Conservation (phyloP, 2,797 vertebrate species). For the Alectoris magna region DNA sequence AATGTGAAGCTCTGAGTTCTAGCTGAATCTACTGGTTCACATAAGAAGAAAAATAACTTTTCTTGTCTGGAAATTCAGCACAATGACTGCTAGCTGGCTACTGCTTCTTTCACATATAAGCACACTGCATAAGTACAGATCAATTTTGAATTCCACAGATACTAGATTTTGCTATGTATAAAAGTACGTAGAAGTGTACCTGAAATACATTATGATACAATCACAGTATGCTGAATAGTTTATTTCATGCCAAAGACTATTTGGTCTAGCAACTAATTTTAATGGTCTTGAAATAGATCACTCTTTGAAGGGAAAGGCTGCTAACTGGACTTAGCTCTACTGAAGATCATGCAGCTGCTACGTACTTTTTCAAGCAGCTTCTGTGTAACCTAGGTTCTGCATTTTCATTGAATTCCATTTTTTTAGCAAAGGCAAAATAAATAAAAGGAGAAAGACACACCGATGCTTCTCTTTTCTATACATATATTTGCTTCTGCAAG, state of each 20-base stretch:
- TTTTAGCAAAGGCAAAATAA: background rate
- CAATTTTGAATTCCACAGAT: background rate
- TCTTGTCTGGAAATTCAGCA: background rate
- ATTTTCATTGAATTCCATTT: background rate
- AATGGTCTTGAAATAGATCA: background rate
- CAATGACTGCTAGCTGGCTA: background rate
- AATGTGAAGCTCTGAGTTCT: slow-evolving; percentile 1
- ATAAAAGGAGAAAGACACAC: background rate
- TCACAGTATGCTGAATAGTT: background rate
- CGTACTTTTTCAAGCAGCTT: background rate
- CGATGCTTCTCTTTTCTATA: background rate
- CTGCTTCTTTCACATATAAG: background rate
- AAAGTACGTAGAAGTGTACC: background rate
- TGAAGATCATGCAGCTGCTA: background rate
- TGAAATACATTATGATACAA: background rate
- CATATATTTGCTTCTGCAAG: background rate
- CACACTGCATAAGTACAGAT: background rate
- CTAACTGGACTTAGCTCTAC: background rate
- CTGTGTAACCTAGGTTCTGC: background rate
- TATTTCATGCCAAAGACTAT: background rate
- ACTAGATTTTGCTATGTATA: background rate
- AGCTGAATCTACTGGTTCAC: background rate
- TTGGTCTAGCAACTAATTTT: background rate
- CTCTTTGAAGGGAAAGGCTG: background rate
- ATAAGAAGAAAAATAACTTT: background rate